Evolutionary conservation across 2,113 vertebrate species (phyloP), one percentile per base, ranked within the genome.

Genomic region (Isichthys henryi): DNA sequence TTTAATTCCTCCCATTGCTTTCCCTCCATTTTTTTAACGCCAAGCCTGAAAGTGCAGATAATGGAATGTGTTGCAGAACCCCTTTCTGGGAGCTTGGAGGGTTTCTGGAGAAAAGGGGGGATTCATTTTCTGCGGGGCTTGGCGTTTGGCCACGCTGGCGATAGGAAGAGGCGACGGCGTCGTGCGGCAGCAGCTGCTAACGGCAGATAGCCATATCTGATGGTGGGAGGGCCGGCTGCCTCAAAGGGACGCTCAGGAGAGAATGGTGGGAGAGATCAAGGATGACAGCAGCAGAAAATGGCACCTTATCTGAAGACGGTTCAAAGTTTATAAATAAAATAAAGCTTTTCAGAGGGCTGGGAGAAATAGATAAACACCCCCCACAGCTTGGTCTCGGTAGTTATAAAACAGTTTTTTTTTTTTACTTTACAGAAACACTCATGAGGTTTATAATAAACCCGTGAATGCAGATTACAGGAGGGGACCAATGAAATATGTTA

Each of bases 261-360:
- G 96, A 96, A 96, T 96, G 95, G 96, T 96, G 96, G 89, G 92
- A 94, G 96, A 96, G 96, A 96, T 96, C 96, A 96, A 96, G 96
- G 95, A 96, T 96, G 96, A 96, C 96, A 95, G 95, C 91, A 90
- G 95, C 11, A 62, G 53, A 96, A 96, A 96, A 96, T 96, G 94
- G 95, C 95, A 95, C 95, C 96, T 96, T 96, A 96, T 96, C 96
- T 94, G 94, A 96, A 96, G 96, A 96, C 95, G 95, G 96, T 96
- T 96, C 96, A 96, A 96, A 96, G 96, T 96, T 96, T 96, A 96
- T 96, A 96, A 96, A 96, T 96, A 96, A 96, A 96, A 96, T 96
- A 96, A 96, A 96, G 94, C 96, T 95, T 95, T 95, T 84, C 90
- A 92, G 89, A 92, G 93, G 95, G 88, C 96, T 96, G 96, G 94